Evolutionary conservation across 1,140 invertebrate genomes (phyloP).

Genomic region (Leguminivora glycinivorella): DNA sequence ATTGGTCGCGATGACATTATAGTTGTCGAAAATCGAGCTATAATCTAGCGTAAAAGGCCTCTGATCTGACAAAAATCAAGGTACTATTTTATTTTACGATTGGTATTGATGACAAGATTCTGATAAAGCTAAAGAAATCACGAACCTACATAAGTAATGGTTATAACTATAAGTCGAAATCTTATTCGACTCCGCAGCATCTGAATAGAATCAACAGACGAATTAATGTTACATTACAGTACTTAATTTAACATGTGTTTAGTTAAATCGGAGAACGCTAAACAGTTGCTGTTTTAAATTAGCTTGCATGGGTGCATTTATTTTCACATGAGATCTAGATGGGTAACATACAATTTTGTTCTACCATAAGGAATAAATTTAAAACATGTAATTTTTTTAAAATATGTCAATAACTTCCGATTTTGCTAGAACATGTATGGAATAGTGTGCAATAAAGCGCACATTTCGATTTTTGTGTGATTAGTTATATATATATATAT

Average conservation of each 20-base stretch:
- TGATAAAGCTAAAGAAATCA: neutral
- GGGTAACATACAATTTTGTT: neutral
- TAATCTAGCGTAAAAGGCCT: neutral
- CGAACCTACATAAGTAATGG: too few species aligned
- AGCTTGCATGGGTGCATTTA: neutral
- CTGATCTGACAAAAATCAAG: neutral
- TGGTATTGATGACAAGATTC: neutral
- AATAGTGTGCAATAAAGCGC: neutral
- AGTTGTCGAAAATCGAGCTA: neutral
- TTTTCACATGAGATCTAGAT: neutral
- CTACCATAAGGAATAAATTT: too few species aligned
- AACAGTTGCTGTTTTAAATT: neutral
- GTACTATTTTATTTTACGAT: neutral
- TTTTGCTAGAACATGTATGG: neutral
- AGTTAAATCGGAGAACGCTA: neutral
- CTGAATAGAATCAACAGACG: neutral
- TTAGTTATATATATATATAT: too few species aligned
- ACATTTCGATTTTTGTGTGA: slow-evolving; percentile 16
- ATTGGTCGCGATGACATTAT: neutral
- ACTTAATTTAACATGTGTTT: neutral
- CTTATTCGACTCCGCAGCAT: too few species aligned
- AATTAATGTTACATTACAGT: neutral
- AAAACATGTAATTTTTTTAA: too few species aligned
- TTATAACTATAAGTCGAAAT: neutral
- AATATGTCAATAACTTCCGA: too few species aligned